Base-by-base conservation (phyloP, 1,140 invertebrate genomes). In the Chelonus insularis region DNA sequence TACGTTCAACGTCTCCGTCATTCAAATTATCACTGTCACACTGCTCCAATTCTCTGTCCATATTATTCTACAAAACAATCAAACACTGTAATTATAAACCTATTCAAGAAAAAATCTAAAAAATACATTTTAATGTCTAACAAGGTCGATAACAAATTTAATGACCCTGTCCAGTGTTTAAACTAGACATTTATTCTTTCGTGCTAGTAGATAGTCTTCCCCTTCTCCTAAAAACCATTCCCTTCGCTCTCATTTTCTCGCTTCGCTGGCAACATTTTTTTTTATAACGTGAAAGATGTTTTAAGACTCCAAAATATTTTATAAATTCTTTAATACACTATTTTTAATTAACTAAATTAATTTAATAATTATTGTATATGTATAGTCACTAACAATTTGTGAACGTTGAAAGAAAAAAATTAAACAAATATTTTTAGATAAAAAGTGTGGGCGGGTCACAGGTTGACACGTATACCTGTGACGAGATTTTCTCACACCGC, bases 1-100 rank as follows among this genome's bases (percentile, higher is more conserved):
- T 66, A 21, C 66, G 65, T 55, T 73, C 72, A 12, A 55, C n/a
- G 23, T 72, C 71, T 41, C 65, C 62, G 11, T 74, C 71, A 39
- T 72, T 67, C 25, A 72, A 48, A 48, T 60, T 62, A n/a, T 72
- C 71, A 12, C 18, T 25, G 7, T 73, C 69, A 29, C 63, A 60
- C 21, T 55, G 29, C 25, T 55, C 51, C 41, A 65, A 62, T 47
- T 73, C 69, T n/a, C 70, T 55, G 6, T 73, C 71, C 71, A 72
- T 72, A 12, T 68, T 68, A 6, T 56, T 64, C 67, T 68, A 36
- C 4, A 61, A 12, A 11, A 34, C 12, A 55, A 32, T 9, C 21
- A 21, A n/a, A 11, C 14, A 54, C 54, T 21, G 14, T 2, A 59
- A 36, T 20, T n/a, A 20, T n/a, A 23, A 11, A 32, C 5, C 20